Conservation (phyloP, 35 echinoderm and acorn worm species). For the Lytechinus pictus region DNA sequence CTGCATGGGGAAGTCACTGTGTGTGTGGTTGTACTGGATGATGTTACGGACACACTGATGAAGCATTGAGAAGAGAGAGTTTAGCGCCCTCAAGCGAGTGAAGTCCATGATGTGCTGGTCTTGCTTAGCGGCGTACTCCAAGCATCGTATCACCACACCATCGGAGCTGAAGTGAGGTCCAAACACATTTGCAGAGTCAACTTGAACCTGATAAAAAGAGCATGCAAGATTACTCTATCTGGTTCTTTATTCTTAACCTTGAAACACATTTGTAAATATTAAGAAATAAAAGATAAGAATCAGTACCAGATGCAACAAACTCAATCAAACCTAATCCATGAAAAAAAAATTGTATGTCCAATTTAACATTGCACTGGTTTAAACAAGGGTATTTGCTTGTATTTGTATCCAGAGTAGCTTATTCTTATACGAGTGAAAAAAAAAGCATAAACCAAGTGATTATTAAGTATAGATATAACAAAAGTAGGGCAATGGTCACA, state of each 20-base stretch:
- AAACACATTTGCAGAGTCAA: constrained; percentile 74
- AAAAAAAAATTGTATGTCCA: background rate
- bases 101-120: constrained; percentile 99
- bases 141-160: constrained; percentile 72
- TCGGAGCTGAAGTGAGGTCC: constrained; percentile 82
- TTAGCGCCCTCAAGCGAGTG: constrained; percentile 86
- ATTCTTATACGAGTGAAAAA: no score
- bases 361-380: no score
- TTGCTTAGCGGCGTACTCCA: constrained; percentile 84
- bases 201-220: constrained; percentile 70
- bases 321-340: background rate
- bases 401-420: no score
- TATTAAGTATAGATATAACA: no score
- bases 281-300: background rate
- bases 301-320: background rate
- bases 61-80: constrained; percentile 95
- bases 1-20: constrained; percentile 98
- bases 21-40: constrained; percentile 87
- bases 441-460: no score
- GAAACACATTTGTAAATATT: background rate
- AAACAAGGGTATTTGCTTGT: no score
- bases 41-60: constrained; percentile 87
- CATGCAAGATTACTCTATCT: background rate
- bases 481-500: no score
- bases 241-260: background rate